Conservation (phyloP, 2,797 vertebrate species). For the Oreortyx pictus region DNA sequence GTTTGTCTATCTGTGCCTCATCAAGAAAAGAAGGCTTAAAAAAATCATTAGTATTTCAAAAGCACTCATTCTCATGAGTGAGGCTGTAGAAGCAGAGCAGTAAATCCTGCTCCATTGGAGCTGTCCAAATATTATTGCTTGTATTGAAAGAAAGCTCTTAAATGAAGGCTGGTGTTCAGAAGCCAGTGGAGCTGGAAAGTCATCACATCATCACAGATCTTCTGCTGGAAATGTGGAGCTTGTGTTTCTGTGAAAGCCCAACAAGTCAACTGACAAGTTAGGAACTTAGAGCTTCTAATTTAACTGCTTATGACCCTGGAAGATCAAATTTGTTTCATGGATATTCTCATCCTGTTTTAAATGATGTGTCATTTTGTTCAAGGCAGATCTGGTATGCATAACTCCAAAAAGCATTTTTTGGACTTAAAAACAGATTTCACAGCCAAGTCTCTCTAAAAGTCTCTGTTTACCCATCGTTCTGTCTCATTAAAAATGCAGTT, state of each 20-base stretch:
- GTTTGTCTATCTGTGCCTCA: conserved; percentile 31
- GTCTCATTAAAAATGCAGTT: not conserved
- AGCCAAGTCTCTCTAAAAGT: not conserved
- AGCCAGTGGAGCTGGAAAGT: not conserved
- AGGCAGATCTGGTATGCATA: not conserved
- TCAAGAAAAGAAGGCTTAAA: conserved; percentile 35
- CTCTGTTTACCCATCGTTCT: not conserved
- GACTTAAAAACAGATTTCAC: not conserved
- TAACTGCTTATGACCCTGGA: not conserved
- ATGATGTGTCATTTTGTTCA: not conserved
- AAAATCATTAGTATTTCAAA: conserved; percentile 22
- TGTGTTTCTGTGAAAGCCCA: not conserved
- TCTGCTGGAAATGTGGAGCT: not conserved
- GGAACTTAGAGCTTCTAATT: not conserved
- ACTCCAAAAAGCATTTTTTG: not conserved
- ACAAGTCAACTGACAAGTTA: not conserved
- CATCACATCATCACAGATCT: not conserved
- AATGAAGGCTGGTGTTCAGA: conserved; percentile 29
- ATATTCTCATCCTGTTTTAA: not conserved
- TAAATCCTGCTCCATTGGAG: conserved; percentile 62
- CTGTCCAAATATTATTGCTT: conserved; percentile 67
- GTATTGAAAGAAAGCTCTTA: conserved; percentile 53
- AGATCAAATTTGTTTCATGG: not conserved
- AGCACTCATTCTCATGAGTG: not conserved
- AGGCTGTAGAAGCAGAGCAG: not conserved